phyloP scores from a whole-genome alignment of 2,888 invertebrate genomes.

The Dastarcus helophoroides region DNA sequence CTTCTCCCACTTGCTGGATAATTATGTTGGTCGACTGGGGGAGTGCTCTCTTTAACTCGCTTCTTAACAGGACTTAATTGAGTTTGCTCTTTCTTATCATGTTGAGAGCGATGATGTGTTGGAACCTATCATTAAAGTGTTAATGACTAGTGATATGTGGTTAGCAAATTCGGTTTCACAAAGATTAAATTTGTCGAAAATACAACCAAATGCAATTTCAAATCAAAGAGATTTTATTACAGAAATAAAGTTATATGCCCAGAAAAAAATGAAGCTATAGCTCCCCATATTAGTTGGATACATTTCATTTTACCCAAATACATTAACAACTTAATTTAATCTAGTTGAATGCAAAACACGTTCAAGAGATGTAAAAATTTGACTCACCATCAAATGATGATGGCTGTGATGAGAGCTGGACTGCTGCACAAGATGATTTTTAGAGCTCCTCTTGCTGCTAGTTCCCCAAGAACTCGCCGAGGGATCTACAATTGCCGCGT shows the following conservation, averaged over 20 bases:
- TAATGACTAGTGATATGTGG: no score
- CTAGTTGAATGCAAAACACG: no score
- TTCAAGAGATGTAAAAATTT: no score
- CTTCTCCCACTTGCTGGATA: conserved; percentile 23
- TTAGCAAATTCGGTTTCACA: no score
- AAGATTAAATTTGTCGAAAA: no score
- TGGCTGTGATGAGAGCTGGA: conserved; percentile 40
- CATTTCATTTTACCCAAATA: no score
- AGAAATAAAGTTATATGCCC: no score
- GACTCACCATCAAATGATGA: conserved; percentile 32
- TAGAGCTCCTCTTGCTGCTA: conserved; percentile 39
- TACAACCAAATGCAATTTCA: no score
- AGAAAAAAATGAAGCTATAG: no score
- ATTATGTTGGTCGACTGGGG: conserved; percentile 49
- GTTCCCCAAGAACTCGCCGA: conserved; percentile 34
- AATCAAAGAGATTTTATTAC: no score
- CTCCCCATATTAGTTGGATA: no score
- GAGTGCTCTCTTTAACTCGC: conserved; percentile 90
- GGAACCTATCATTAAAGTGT: conserved; percentile 20
- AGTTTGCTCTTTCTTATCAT: conserved; percentile 74
- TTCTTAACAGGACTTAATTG: conserved; percentile 95
- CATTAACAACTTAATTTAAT: no score
- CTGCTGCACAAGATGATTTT: conserved; percentile 52
- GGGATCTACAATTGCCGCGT: conserved; percentile 44
- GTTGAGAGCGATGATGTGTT: conserved; percentile 35